phyloP scores from a whole-genome alignment of 2,797 vertebrate species.

The Alfaro cultratus region DNA sequence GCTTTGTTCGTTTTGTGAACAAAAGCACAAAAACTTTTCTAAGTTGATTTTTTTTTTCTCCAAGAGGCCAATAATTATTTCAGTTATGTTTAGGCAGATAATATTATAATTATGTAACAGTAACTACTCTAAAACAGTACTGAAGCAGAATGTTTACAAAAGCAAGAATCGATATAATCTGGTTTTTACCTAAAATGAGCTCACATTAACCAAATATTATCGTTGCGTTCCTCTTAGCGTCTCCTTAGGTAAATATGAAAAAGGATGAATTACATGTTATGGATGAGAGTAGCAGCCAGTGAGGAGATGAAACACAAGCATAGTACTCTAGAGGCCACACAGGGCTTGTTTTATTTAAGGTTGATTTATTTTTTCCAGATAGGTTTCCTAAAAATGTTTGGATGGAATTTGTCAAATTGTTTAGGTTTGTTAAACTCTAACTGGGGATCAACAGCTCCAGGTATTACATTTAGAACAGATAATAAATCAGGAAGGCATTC shows the following conservation, averaged over 20 bases:
- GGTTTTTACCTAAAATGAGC: conserved; percentile 60
- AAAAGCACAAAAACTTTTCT: background rate
- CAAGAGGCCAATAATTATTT: background rate
- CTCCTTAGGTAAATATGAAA: conserved; percentile 54
- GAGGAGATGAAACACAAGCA: conserved; percentile 47
- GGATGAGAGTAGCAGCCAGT: conserved; percentile 39
- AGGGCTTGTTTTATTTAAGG: conserved; percentile 44
- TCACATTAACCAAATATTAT: conserved; percentile 56
- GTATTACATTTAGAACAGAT: conserved; percentile 64
- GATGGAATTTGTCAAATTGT: conserved; percentile 71
- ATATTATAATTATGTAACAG: background rate
- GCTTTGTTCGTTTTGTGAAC: background rate
- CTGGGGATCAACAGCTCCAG: conserved; percentile 53
- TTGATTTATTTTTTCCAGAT: conserved; percentile 67
- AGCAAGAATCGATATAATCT: conserved; percentile 24
- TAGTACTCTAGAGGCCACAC: conserved; percentile 23
- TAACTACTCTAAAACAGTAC: background rate
- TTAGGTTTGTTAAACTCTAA: conserved; percentile 60
- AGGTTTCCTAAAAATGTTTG: conserved; percentile 68
- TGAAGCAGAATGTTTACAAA: background rate
- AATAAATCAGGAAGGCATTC: conserved; percentile 70
- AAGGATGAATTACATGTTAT: conserved; percentile 53
- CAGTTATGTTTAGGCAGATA: conserved; percentile 8
- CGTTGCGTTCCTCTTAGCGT: conserved; percentile 38
- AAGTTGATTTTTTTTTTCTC: background rate